Conservation (phyloP, 2,113 vertebrate genomes). For the Meles meles region DNA sequence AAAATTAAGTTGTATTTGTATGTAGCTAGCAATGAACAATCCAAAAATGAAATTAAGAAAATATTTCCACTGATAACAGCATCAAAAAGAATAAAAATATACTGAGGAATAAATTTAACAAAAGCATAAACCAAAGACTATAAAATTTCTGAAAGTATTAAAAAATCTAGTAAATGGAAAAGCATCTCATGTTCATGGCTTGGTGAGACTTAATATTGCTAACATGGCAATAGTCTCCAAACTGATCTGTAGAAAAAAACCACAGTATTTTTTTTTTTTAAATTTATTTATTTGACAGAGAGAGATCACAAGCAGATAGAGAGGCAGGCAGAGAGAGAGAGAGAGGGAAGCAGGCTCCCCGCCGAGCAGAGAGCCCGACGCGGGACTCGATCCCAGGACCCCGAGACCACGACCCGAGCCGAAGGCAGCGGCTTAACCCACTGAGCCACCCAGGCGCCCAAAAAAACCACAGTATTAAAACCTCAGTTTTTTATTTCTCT, state of each 20-base stretch:
- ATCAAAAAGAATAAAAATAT: not conserved
- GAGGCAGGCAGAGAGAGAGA: too few species aligned
- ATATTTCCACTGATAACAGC: not conserved
- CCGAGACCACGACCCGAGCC: too few species aligned
- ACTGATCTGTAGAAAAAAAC: not conserved
- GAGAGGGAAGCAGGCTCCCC: too few species aligned
- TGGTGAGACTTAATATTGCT: not conserved
- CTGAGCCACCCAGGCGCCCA: too few species aligned
- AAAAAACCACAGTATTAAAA: not conserved
- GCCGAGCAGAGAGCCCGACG: too few species aligned
- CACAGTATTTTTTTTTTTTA: too few species aligned
- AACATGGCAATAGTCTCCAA: not conserved
- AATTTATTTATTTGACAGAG: too few species aligned
- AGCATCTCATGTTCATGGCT: not conserved
- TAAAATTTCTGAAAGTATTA: not conserved
- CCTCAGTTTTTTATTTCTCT: not conserved
- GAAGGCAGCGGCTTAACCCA: too few species aligned
- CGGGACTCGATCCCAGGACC: too few species aligned
- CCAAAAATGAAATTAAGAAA: not conserved
- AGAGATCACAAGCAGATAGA: too few species aligned
- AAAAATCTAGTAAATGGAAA: not conserved
- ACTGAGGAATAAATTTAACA: not conserved
- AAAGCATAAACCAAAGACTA: not conserved
- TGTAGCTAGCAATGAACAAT: not conserved
- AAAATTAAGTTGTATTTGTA: constrained; percentile 10